A percentile compares a stretch with the other conserved stretches of the same genome.
These are phyloP conservation scores for Sinentomon sp. DNA, from an alignment of 2,888 invertebrate species.

Conservation along the genomic window DNA sequence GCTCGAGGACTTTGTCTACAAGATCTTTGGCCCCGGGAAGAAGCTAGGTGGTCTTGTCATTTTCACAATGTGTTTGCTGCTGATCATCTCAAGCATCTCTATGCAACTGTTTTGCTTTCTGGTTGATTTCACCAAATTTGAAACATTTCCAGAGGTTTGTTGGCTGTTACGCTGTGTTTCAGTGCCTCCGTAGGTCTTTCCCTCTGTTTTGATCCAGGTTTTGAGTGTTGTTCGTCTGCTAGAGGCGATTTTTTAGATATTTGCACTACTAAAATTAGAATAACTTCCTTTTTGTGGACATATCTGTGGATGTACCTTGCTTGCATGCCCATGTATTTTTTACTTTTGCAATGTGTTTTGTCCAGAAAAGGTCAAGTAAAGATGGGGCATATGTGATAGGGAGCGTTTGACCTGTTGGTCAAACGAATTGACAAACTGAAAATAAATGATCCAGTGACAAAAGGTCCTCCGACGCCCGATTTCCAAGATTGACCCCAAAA, in stretches of 20 bases:
- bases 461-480: no score
- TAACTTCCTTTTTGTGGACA: not conserved
- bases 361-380: no score
- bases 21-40: slow-evolving; percentile 79
- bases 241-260: slow-evolving; percentile 39
- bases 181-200: no score
- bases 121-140: slow-evolving; percentile 81
- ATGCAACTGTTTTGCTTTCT: slow-evolving; percentile 97
- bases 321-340: slow-evolving; percentile 35
- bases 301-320: not conserved
- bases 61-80: slow-evolving; percentile 94
- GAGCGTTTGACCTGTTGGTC: no score
- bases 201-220: slow-evolving; percentile 33
- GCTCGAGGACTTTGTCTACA: slow-evolving; percentile 90
- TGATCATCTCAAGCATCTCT: slow-evolving; percentile 94
- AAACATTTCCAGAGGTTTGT: slow-evolving; percentile 69
- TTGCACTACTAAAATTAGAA: not conserved
- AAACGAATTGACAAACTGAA: no score
- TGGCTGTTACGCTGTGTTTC: no score
- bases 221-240: slow-evolving; percentile 78
- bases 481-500: no score
- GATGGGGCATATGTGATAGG: no score
- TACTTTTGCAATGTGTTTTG: not conserved
- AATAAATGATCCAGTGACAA: no score
- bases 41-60: slow-evolving; percentile 98